Evolutionary conservation across 2,888 invertebrate species (phyloP), one percentile per base, ranked within the genome.

Genomic region (Priocnemis perturbator): DNA sequence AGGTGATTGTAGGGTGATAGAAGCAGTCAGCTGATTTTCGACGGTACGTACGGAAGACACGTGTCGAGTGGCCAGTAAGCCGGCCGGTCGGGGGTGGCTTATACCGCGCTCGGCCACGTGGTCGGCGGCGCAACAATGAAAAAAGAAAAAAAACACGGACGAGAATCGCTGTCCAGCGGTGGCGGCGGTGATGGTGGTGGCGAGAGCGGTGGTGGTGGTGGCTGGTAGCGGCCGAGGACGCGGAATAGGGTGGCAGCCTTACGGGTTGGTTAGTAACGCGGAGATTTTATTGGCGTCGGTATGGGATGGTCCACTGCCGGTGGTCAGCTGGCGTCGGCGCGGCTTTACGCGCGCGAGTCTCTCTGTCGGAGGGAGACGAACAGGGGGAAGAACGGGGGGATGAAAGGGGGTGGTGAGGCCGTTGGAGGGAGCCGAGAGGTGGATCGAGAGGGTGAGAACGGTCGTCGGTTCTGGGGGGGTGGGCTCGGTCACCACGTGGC

Each of bases 281-380:
- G 81, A 81, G 83, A 82, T 81, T 79, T 79, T 77, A 80, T 76
- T 78, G 76, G 77, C 74, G 78, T 80, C 80, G 82, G 82, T 79
- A 73, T 73, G 80, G 82, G 83, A 82, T 86, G 84, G 87, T 87
- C 87, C 87, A 87, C 82, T 83, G 87, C 83, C 37, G 37, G 81
- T 87, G 87, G 87, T 87, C 87, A 87, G 87, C 86, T 85, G 86
- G 85, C 82, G 83, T 81, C 84, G 84, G 85, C 86, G 87, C 87
- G 85, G 77, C 73, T 67, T 77, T 73, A 71, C 70, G 69, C 78
- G 77, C 75, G 73, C 75, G 71, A 70, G 65, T 67, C 73, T 65
- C 72, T 68, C 72, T 71, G 60, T 26, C 19, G 47, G 14, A 30
- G 55, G 56, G 64, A 57, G 45, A 64, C 4, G 53, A 52, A 17